A percentile compares a stretch with the other conserved stretches of the same genome.
phyloP scores from a whole-genome alignment of 2,888 invertebrate species.

The Leptopilina drosophilae region DNA sequence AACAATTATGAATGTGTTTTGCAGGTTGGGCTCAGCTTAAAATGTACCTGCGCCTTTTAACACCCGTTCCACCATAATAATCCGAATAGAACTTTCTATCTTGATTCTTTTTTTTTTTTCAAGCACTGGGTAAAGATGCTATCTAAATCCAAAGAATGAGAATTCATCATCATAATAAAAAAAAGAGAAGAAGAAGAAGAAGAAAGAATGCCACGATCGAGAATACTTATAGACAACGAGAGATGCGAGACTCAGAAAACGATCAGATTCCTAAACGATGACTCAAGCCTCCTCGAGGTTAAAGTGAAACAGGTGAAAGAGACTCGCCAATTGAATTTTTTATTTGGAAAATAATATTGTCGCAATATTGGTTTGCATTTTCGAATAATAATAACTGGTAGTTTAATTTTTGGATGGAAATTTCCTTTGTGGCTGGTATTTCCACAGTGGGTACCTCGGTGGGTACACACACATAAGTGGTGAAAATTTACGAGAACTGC shows the following conservation, averaged over 20 bases:
- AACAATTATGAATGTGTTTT: conserved; percentile 1
- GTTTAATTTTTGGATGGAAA: not conserved
- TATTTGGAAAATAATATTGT: too few species aligned
- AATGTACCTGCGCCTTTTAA: too few species aligned
- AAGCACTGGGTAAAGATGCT: too few species aligned
- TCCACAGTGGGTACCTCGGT: not conserved
- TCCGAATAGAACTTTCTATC: too few species aligned
- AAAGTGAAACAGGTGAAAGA: conserved; percentile 34
- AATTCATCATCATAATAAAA: too few species aligned
- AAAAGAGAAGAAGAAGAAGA: too few species aligned
- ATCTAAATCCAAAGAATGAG: too few species aligned
- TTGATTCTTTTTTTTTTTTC: too few species aligned
- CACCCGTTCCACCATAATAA: too few species aligned
- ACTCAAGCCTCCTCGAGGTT: conserved; percentile 50
- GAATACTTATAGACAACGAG: conserved; percentile 40
- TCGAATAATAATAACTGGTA: too few species aligned
- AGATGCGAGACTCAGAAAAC: conserved; percentile 50
- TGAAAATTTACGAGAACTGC: conserved; percentile 42
- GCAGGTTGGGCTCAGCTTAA: not conserved
- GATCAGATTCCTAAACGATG: conserved; percentile 62
- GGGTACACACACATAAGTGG: not conserved
- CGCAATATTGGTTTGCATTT: too few species aligned
- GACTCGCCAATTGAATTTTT: not conserved
- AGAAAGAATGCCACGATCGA: too few species aligned
- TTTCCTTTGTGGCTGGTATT: not conserved